phyloP scores from a whole-genome alignment of 2,797 vertebrate species.

The Esox masquinongy region DNA sequence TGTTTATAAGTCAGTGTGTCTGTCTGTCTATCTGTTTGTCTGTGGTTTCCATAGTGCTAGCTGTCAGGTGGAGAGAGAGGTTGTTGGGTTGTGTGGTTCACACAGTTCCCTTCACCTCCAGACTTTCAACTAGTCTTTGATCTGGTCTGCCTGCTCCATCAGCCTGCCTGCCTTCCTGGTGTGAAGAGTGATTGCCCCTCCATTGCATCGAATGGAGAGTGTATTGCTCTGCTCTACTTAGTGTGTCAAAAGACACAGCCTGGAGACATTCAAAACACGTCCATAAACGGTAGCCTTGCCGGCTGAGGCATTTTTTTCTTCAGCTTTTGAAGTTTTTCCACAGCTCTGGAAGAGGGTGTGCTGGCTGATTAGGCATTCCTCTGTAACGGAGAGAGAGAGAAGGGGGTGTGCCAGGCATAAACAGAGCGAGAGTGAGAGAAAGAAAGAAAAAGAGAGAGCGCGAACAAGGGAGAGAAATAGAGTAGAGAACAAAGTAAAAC shows the following conservation, averaged over 20 bases:
- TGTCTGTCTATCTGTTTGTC: constrained; percentile 7
- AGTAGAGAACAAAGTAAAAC: constrained; percentile 44
- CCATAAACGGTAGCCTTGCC: not conserved
- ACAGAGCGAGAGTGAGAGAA: constrained; percentile 5
- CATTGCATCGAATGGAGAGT: not conserved
- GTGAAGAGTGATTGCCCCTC: not conserved
- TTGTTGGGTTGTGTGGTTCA: not conserved
- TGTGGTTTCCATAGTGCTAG: not conserved
- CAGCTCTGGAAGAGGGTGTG: not conserved
- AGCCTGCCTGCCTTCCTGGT: not conserved
- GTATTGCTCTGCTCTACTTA: not conserved
- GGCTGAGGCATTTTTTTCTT: not conserved
- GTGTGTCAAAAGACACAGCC: not conserved
- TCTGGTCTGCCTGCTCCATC: not conserved
- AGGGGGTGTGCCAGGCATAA: not conserved
- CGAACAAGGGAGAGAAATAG: constrained; percentile 23
- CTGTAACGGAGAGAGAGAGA: not conserved
- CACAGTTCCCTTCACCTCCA: not conserved
- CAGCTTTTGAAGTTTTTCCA: constrained; percentile 1
- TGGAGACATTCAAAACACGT: constrained; percentile 4
- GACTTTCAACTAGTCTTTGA: constrained; percentile 7
- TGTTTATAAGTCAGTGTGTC: not conserved
- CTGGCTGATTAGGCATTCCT: not conserved
- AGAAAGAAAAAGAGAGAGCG: constrained; percentile 28
- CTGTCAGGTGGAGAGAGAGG: not conserved